Evolutionary conservation across 2,888 invertebrate species (phyloP).

Genomic region (Sarcophaga rosellei): DNA sequence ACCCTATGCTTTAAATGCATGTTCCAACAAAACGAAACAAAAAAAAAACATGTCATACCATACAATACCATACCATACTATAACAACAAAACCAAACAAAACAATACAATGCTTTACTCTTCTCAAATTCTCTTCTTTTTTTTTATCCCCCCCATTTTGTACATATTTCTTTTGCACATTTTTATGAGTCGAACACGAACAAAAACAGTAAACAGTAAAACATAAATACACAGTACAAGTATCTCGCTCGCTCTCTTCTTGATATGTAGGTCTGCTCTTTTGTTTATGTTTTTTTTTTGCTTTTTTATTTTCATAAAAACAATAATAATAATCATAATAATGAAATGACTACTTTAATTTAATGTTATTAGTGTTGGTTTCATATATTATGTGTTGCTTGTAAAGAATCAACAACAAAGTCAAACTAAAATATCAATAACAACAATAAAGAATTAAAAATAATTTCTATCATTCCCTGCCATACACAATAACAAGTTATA

Average conservation of each 20-base stretch:
- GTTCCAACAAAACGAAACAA: slow-evolving; percentile 1
- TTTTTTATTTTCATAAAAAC: neutral
- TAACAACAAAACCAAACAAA: neutral
- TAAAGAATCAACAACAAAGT: too few relatives aligned
- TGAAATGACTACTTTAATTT: neutral
- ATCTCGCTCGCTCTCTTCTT: neutral
- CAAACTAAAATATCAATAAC: too few relatives aligned
- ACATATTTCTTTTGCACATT: neutral
- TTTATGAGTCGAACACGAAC: neutral
- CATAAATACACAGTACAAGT: neutral
- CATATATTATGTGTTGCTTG: too few relatives aligned
- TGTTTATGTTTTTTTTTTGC: neutral
- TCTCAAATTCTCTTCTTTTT: neutral
- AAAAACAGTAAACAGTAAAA: neutral
- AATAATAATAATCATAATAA: neutral
- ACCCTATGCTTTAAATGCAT: neutral
- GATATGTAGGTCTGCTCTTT: neutral
- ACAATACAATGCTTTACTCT: neutral
- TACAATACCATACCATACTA: neutral
- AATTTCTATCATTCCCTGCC: too few relatives aligned
- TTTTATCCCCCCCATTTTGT: neutral
- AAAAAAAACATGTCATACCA: neutral
- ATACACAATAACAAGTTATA: too few relatives aligned
- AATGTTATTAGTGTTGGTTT: neutral
- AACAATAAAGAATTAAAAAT: too few relatives aligned